Evolutionary conservation across 1,140 invertebrate species (phyloP).

Genomic region (Drosophila punjabiensis): DNA sequence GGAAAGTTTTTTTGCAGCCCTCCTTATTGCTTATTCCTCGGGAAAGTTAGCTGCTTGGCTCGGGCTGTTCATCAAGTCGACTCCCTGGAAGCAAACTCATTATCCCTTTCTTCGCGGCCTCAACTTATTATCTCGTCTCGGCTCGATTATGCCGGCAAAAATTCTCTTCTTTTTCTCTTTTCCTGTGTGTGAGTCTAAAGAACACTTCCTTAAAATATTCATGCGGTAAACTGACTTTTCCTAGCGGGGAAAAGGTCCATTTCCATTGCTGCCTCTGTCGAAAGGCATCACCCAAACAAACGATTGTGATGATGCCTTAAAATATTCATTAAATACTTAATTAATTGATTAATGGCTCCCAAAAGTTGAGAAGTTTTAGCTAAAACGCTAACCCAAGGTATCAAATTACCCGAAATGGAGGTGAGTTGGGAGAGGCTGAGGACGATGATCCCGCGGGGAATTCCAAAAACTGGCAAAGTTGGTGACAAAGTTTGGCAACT

Average conservation of each 20-base stretch:
- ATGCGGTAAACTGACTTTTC: slow-evolving; percentile 60
- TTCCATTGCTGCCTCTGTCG: neutral
- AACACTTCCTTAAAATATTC: slow-evolving; percentile 70
- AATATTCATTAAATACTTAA: slow-evolving; percentile 83
- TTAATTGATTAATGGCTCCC: slow-evolving; percentile 80
- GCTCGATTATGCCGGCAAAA: slow-evolving; percentile 67
- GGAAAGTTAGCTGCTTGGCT: slow-evolving; percentile 41
- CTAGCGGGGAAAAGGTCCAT: slow-evolving; percentile 7
- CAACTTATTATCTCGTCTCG: slow-evolving; percentile 70
- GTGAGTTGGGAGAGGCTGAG: neutral
- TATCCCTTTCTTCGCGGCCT: slow-evolving; percentile 69
- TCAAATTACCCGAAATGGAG: slow-evolving; percentile 50
- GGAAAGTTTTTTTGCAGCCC: slow-evolving; percentile 65
- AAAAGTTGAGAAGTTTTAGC: slow-evolving; percentile 69
- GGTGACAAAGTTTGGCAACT: slow-evolving; percentile 38
- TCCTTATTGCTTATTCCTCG: slow-evolving; percentile 53
- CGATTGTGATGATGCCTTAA: slow-evolving; percentile 66
- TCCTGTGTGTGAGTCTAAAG: slow-evolving; percentile 5
- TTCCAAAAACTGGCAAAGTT: slow-evolving; percentile 45
- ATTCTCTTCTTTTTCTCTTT: slow-evolving; percentile 3
- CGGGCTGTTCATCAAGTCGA: slow-evolving; percentile 58
- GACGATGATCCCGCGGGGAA: slow-evolving; percentile 4
- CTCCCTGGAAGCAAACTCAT: slow-evolving; percentile 52
- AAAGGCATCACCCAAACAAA: slow-evolving; percentile 13
- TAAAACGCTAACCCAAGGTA: slow-evolving; percentile 63